phyloP scores from a whole-genome alignment of 2,888 invertebrate species.

The Cheilosia grossa region DNA sequence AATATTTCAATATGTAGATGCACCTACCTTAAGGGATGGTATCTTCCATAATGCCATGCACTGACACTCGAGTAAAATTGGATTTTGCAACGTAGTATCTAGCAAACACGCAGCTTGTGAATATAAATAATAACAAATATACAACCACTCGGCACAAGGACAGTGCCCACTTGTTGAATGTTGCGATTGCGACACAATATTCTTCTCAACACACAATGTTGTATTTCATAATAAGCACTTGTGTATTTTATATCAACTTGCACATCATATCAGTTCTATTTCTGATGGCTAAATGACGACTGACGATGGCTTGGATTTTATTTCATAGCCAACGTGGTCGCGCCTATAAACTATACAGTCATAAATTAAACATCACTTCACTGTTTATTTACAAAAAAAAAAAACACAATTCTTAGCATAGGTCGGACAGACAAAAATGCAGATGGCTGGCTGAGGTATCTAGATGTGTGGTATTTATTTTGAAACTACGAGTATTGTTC shows the following conservation, averaged over 20 bases:
- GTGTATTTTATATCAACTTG: constrained; percentile 1
- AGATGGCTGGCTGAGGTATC: constrained; percentile 5
- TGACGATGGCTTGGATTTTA: constrained; percentile 28
- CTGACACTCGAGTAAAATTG: too few species aligned
- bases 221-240: constrained; percentile 7
- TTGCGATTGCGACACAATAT: constrained; percentile 14
- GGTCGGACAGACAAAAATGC: constrained; percentile 22
- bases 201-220: constrained; percentile 4
- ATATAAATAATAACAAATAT: too few species aligned
- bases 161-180: constrained; percentile 26
- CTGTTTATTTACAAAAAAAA: constrained; percentile 8
- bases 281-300: constrained; percentile 36
- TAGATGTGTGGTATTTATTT: constrained; percentile 30
- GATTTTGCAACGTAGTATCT: too few species aligned
- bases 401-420: constrained; percentile 29
- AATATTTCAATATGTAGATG: too few species aligned
- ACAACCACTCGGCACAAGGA: not conserved
- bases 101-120: too few species aligned
- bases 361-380: constrained; percentile 46
- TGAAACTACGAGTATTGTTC: constrained; percentile 18
- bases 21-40: too few species aligned
- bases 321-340: constrained; percentile 27
- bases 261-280: constrained; percentile 39
- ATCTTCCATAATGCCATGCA: too few species aligned
- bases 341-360: constrained; percentile 7